Evolutionary conservation across 2,797 vertebrate species (phyloP).

Genomic region (Gila robusta): DNA sequence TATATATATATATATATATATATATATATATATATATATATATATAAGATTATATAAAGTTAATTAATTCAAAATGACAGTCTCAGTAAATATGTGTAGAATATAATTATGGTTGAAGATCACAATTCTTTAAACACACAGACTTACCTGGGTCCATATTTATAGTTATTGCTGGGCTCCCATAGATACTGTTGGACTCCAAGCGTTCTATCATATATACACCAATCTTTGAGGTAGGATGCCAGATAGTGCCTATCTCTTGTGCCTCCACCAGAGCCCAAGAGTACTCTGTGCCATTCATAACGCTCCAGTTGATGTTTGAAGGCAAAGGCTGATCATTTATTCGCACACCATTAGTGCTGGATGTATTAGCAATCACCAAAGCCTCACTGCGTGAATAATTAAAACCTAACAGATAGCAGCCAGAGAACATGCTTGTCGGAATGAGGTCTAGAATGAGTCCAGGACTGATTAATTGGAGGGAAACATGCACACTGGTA

Average conservation of each 20-base stretch:
- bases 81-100: background rate
- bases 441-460: constrained; percentile 72
- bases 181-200: background rate
- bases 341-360: constrained; percentile 6
- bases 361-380: constrained; percentile 61
- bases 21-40: no score
- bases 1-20: no score
- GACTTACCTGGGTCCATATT: constrained; percentile 70
- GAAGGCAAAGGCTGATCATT: fast-evolving
- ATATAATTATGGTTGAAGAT: background rate
- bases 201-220: constrained; percentile 66
- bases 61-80: no score
- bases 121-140: background rate
- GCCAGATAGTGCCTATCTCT: constrained; percentile 66
- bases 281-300: constrained; percentile 58
- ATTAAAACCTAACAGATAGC: constrained; percentile 60
- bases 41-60: no score
- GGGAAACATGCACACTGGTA: background rate
- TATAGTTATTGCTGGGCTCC: constrained; percentile 68
- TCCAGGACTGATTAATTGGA: constrained; percentile 64
- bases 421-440: constrained; percentile 65
- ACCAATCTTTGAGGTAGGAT: constrained; percentile 65
- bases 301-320: constrained; percentile 5
- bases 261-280: fast-evolving
- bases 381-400: fast-evolving